Evolutionary conservation across 2,888 invertebrate species (phyloP).

Genomic region (Phortica magna): DNA sequence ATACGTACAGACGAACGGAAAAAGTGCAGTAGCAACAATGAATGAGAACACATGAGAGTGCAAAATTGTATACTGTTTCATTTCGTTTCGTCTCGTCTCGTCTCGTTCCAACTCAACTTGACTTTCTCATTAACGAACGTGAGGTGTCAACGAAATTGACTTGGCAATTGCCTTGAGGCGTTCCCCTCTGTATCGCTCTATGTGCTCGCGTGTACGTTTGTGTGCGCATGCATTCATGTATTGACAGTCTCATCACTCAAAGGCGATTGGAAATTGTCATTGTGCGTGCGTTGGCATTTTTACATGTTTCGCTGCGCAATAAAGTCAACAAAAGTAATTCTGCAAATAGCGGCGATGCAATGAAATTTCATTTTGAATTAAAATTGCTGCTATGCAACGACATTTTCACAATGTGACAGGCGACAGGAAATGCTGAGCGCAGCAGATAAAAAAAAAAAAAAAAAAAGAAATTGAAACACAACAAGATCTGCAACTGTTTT

Average conservation of each 20-base stretch:
- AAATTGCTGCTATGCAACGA: constrained; percentile 63
- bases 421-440: constrained; percentile 37
- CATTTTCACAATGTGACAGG: constrained; percentile 22
- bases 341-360: constrained; percentile 69
- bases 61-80: not conserved
- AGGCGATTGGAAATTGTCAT: not conserved
- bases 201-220: constrained; percentile 36
- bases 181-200: constrained; percentile 24
- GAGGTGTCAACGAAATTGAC: constrained; percentile 77
- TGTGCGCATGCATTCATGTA: constrained; percentile 26
- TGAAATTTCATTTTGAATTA: constrained; percentile 72
- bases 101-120: not conserved
- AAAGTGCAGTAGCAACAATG: constrained; percentile 32
- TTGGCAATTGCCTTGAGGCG: constrained; percentile 51
- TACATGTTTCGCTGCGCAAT: not conserved
- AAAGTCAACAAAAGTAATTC: constrained; percentile 28
- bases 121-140: constrained; percentile 75
- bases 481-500: too few species aligned
- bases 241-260: constrained; percentile 2
- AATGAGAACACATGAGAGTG: constrained; percentile 12
- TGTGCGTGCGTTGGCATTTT: constrained; percentile 24
- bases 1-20: not conserved
- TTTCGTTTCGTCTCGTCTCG: not conserved
- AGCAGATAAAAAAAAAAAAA: not conserved
- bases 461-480: too few species aligned